These are phyloP conservation scores for Allenopithecus nigroviridis DNA, from an alignment of 2,797 vertebrate genomes.

Conservation along the genomic window DNA sequence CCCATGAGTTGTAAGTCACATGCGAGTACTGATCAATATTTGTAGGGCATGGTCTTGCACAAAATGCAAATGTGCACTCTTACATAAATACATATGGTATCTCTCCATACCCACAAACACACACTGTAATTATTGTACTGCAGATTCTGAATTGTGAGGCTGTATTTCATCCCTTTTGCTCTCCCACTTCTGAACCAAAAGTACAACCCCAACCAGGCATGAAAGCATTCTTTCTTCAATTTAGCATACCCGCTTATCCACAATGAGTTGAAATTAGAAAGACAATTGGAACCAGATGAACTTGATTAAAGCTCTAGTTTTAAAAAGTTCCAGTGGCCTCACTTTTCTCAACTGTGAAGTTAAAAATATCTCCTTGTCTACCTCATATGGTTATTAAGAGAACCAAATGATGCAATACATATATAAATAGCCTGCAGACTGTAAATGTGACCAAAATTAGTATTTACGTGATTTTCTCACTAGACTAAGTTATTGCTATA, in stretches of 20 bases:
- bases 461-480: slow-evolving; percentile 2
- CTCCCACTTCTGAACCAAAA: not conserved
- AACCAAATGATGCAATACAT: not conserved
- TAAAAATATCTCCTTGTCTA: slow-evolving; percentile 26
- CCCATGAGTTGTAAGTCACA: not conserved
- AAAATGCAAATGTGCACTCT: not conserved
- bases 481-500: not conserved
- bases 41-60: not conserved
- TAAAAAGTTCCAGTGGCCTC: not conserved
- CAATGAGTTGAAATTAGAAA: not conserved
- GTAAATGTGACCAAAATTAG: not conserved
- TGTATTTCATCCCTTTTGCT: not conserved
- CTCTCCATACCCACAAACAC: not conserved
- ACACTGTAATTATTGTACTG: not conserved
- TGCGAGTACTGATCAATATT: not conserved
- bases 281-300: not conserved
- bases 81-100: not conserved
- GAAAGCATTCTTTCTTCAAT: not conserved
- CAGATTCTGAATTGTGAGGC: not conserved
- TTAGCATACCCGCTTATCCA: not conserved
- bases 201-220: not conserved
- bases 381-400: not conserved
- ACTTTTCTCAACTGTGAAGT: not conserved
- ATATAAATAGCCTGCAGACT: not conserved
- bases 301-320: not conserved